Evolutionary conservation across 2,113 vertebrate genomes (phyloP).

Genomic region (Ceratotherium simum): DNA sequence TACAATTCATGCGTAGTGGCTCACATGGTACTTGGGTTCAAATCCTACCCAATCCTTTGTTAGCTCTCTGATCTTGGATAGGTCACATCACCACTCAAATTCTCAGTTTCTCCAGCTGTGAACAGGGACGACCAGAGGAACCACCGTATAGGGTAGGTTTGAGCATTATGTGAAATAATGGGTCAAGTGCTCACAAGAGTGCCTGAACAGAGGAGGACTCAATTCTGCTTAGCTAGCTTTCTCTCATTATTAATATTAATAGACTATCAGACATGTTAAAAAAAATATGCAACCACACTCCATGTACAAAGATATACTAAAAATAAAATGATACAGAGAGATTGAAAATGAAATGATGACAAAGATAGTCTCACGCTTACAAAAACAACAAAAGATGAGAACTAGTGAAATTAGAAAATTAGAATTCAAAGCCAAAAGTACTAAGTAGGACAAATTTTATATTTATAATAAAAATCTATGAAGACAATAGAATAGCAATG

Average conservation of each 20-base stretch:
- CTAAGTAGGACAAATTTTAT: neutral
- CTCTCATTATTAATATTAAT: neutral
- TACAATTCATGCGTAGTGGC: neutral
- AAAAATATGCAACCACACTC: neutral
- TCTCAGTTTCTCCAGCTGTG: neutral
- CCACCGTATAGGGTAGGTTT: neutral
- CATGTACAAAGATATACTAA: neutral
- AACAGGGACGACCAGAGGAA: neutral
- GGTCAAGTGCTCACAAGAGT: neutral
- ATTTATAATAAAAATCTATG: neutral
- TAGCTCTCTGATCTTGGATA: neutral
- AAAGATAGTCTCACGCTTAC: neutral
- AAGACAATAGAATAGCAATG: neutral
- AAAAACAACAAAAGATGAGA: neutral
- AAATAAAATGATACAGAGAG: neutral
- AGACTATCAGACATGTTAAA: neutral
- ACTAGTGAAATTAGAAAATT: neutral
- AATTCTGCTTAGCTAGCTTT: neutral
- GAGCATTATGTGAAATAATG: neutral
- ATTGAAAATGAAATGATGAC: neutral
- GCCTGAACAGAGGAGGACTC: neutral
- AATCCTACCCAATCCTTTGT: neutral
- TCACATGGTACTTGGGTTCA: neutral
- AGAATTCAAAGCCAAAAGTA: neutral
- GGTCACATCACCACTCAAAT: neutral